Evolutionary conservation across 1,140 invertebrate genomes (phyloP), one percentile per base, ranked within the genome.

Genomic region (Neoseiulus cucumeris): DNA sequence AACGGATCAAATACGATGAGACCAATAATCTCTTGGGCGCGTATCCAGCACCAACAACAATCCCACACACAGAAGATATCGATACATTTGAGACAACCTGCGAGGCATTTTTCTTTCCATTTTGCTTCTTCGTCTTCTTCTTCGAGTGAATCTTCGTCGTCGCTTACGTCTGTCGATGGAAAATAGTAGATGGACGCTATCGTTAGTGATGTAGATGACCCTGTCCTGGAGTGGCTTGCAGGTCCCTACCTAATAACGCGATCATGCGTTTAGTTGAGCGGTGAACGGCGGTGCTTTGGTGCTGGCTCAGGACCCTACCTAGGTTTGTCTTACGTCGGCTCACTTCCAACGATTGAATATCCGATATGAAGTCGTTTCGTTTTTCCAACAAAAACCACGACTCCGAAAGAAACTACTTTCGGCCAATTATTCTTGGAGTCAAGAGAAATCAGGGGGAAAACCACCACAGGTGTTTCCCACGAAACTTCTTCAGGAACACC

Each of bases 41-140:
- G 85, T 67, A 91, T 79, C 88, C 91, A 95, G 69, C 84, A 80
- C 79, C 83, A 84, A 78, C 89, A 93, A 79, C 91, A 94, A 77
- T 96, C 89, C 92, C 92, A 98, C 64, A 93, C 87, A 80, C 91
- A 96, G 78, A 95, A 89, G 68, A 91, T 82, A 77, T 94, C 89
- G 72, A 93, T 87, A 68, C 84, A 82, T 72, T 84, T 85, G 68
- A 89, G 79, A 67, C 85, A 79, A 71, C 79, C 78, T 69, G 85
- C 84, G 69, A 89, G 76, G 44, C 86, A 77, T 74, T 83, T 87
- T 74, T 92, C 88, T 76, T 90, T 91, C 67, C 89, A 80, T 45
- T 86, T 91, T 44, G 87, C 86, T 70, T 86, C 86, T 75, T 89
- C 87, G 73, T 91, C 88, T 75, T 89, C 87, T 75, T 91, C 88